Conservation (phyloP, 2,113 vertebrate genomes). For the Burhinus bistriatus region DNA sequence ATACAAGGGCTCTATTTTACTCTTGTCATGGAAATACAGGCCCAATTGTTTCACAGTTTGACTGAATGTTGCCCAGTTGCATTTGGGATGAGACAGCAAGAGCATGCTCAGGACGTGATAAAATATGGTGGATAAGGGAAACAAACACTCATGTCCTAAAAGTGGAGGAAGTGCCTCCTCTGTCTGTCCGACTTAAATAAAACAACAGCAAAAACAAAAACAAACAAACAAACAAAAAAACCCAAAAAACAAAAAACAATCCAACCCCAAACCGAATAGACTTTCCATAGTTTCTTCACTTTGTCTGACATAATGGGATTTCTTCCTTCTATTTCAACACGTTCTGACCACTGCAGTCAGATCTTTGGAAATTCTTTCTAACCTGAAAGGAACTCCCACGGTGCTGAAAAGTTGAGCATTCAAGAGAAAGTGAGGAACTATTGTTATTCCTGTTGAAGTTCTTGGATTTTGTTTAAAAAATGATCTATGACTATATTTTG, state of each 20-base stretch:
- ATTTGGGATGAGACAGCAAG: not conserved
- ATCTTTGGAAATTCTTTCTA: not conserved
- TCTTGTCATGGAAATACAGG: not conserved
- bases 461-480: not conserved
- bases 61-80: not conserved
- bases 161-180: not conserved
- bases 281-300: not conserved
- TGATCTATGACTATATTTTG: not conserved
- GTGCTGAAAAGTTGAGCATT: not conserved
- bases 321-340: not conserved
- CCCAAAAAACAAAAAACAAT: rapidly evolving
- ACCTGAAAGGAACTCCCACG: not conserved
- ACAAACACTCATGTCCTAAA: not conserved
- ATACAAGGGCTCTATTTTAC: not conserved
- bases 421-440: not conserved
- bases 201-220: not conserved
- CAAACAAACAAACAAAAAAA: not conserved
- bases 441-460: not conserved
- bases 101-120: not conserved
- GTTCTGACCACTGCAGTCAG: not conserved
- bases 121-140: not conserved
- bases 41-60: not conserved
- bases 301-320: not conserved
- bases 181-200: not conserved
- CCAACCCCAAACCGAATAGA: not conserved